These are phyloP conservation scores for Dinocampus coccinellae DNA, from an alignment of 2,888 invertebrate species.

Conservation along the genomic window DNA sequence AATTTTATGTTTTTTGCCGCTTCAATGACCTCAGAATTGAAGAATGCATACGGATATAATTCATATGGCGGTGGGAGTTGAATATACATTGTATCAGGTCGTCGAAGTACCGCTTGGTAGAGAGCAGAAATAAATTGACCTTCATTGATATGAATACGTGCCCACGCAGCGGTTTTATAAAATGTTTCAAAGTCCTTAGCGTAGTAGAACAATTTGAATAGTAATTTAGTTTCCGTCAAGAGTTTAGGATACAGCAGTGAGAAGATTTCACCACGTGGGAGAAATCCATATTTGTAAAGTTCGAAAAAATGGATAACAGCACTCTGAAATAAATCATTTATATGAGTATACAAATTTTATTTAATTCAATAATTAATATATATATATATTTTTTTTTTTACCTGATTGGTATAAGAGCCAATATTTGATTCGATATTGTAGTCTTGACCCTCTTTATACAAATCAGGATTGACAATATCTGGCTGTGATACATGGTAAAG, in stretches of 20 bases:
- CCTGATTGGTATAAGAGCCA: slow-evolving; percentile 56
- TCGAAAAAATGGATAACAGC: slow-evolving; percentile 63
- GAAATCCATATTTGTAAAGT: slow-evolving; percentile 66
- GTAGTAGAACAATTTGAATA: slow-evolving; percentile 64
- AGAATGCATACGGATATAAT: slow-evolving; percentile 77
- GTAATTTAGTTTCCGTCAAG: slow-evolving; percentile 58
- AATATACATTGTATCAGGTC: slow-evolving; percentile 74
- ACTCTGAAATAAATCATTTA: slow-evolving; percentile 47
- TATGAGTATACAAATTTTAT: not conserved
- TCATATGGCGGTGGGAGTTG: slow-evolving; percentile 79
- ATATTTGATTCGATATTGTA: slow-evolving; percentile 55
- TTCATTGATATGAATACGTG: slow-evolving; percentile 67
- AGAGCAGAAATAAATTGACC: slow-evolving; percentile 74
- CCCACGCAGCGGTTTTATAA: slow-evolving; percentile 66
- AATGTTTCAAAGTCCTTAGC: slow-evolving; percentile 68
- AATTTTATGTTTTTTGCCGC: slow-evolving; percentile 67
- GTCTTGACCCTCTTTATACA: slow-evolving; percentile 54
- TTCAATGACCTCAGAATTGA: slow-evolving; percentile 73
- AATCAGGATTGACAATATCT: slow-evolving; percentile 47
- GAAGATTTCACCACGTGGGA: slow-evolving; percentile 71
- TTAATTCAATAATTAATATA: not conserved
- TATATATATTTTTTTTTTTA: slow-evolving; percentile 35
- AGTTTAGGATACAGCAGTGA: slow-evolving; percentile 64
- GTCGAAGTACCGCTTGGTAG: slow-evolving; percentile 75
- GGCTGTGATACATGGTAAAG: slow-evolving; percentile 58